Evolutionary conservation across 2,113 vertebrate genomes (phyloP), one percentile per base, ranked within the genome.

Genomic region (Papio anubis): DNA sequence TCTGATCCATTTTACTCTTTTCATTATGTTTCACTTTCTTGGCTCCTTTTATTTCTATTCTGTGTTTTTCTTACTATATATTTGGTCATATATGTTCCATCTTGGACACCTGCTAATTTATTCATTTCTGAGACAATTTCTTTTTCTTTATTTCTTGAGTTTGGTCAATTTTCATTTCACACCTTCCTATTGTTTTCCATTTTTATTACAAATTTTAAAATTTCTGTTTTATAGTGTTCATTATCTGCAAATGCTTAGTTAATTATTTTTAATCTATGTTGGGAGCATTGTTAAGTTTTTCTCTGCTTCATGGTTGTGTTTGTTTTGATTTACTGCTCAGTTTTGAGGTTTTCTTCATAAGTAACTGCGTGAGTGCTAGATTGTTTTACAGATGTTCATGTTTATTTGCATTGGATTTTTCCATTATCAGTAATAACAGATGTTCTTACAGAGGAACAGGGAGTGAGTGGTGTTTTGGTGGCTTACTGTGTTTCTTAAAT

Each of bases 261-360:
- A 87, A 84, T 91, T 90, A 87, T 83, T 78, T 55, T 82, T 92
- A 81, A 61, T 50, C 40, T 94, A n/a, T 61, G 7, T 72, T 92
- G 35, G 48, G n/a, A 84, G 21, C 76, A 70, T 38, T 83, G 5
- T 88, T 80, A 81, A 70, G 6, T 76, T 80, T 90, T 91, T 88
- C 57, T 76, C 20, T 95, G 52, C 38, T 82, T 89, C 16, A 9
- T 81, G 9, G 8, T 6, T 84, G 8, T 82, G 76, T 95, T 70
- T 76, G 82, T 95, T 70, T 81, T 92, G 59, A 76, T 59, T 59
- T 86, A 92, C 8, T 57, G 59, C 12, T 89, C 23, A 93, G 6
- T 86, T 92, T 86, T 91, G 11, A 90, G 23, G 21, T 96, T 93
- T 94, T 64, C 35, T 76, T 55, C 40, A 90, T 73, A 95, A 90